Evolutionary conservation across 2,113 vertebrate genomes (phyloP), one percentile per base, ranked within the genome.

Genomic region (Aphyosemion australe): DNA sequence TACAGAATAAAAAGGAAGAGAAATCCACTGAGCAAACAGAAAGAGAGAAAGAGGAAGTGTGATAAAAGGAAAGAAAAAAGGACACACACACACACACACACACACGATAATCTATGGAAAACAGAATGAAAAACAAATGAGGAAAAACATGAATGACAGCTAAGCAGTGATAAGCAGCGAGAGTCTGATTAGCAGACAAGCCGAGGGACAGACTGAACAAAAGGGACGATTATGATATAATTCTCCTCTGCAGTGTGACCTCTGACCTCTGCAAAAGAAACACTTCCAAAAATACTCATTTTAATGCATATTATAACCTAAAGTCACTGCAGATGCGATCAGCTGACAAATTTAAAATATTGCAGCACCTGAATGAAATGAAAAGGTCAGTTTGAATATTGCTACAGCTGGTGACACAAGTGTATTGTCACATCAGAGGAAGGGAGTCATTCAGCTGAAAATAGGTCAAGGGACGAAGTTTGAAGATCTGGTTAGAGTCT

Each of bases 21-120:
- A 85, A 87, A 76, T 52, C 61, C 13, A 80, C 45, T 26, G 54
- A 78, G 26, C 7, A 46, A 52, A 78, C 46, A 68, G 51, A 74
- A 49, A 34, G 21, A 39, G 8, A 42, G 20, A 20, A 9, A 7
- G 43, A 37, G 19, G 34, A 37, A 51, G 20, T 51, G 45, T 45
- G 34, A 50, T 19, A 42, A 46, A 46, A 65, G 31, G 42, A 14
- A 39, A 32, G 34, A 63, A 53, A 19, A 51, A 18, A 47, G 6
- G 7, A 47, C 4, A 3, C 26, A 20, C n/a, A 47, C 4, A 3
- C 26, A 20, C 8, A 26, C 26, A 37, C 34, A 37, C 34, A 37
- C 34, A 37, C 9, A 37, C 6, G 34, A 10, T 10, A 7, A 37
- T 7, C 4, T 8, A 37, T 37, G 34, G 10, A 31, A 67, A 61